Conservation (phyloP, 2,113 vertebrate genomes). For the Coreoperca whiteheadi region DNA sequence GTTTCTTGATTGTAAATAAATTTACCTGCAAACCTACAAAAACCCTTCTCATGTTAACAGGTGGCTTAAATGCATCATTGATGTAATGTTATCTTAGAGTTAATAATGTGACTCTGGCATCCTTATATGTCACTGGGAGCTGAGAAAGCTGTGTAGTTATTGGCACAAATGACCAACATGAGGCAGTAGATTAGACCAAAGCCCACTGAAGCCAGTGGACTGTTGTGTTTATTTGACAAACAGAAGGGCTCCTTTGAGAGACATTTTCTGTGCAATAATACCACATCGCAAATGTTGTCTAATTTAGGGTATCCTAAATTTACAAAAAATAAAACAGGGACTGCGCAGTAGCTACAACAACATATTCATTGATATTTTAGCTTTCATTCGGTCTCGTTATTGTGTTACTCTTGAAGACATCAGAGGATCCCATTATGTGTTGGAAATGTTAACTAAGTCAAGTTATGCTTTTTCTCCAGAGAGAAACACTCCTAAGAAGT, state of each 20-base stretch:
- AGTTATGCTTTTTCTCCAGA: no score
- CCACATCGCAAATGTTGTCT: neutral
- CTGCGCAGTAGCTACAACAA: neutral
- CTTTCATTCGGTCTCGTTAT: neutral
- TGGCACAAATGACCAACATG: neutral
- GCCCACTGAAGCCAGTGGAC: neutral
- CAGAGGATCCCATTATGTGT: neutral
- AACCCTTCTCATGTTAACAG: neutral
- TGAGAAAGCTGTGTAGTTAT: neutral
- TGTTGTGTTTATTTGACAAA: conserved; percentile 7
- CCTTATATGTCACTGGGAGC: neutral
- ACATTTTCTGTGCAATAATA: neutral
- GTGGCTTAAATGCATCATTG: neutral
- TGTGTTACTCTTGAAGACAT: neutral
- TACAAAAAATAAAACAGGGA: neutral
- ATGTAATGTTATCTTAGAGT: neutral
- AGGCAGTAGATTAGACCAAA: neutral
- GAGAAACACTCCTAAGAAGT: neutral
- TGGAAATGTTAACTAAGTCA: neutral
- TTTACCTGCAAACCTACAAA: neutral
- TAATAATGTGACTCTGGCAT: conserved; percentile 4
- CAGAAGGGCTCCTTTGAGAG: neutral
- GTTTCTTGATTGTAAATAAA: neutral
- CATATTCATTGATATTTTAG: neutral
- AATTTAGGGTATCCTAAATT: neutral